phyloP scores from a whole-genome alignment of 1,140 invertebrate species.

The Samia ricini region DNA sequence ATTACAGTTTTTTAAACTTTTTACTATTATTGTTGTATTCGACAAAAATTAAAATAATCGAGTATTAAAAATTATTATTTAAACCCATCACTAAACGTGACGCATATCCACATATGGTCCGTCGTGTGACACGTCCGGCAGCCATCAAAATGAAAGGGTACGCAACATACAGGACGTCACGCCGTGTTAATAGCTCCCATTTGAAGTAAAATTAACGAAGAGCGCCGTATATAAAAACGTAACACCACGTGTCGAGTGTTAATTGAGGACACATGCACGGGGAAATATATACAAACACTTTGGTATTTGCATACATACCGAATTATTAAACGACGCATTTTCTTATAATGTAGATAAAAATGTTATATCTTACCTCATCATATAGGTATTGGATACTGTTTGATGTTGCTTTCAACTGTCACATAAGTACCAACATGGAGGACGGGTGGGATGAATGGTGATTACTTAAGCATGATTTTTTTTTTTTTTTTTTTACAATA shows the following conservation, averaged over 20 bases:
- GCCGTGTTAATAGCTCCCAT: slow-evolving; percentile 19
- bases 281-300: neutral
- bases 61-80: neutral
- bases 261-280: slow-evolving; percentile 14
- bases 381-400: no score
- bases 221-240: slow-evolving; percentile 13
- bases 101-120: neutral
- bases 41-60: neutral
- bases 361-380: no score
- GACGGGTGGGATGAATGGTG: no score
- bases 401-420: no score
- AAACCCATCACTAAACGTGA: neutral
- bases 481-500: no score
- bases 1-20: no score
- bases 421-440: no score
- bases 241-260: slow-evolving; percentile 11
- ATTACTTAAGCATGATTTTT: no score
- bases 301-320: neutral
- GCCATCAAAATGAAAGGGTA: slow-evolving; percentile 22
- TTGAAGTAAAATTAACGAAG: slow-evolving; percentile 19
- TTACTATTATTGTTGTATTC: no score
- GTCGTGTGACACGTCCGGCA: slow-evolving; percentile 6
- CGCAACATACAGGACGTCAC: slow-evolving; percentile 11
- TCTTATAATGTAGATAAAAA: no score
- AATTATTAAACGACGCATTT: no score